These are phyloP conservation scores for Drosophila arawakana DNA, from an alignment of 1,140 invertebrate species.

Conservation along the genomic window DNA sequence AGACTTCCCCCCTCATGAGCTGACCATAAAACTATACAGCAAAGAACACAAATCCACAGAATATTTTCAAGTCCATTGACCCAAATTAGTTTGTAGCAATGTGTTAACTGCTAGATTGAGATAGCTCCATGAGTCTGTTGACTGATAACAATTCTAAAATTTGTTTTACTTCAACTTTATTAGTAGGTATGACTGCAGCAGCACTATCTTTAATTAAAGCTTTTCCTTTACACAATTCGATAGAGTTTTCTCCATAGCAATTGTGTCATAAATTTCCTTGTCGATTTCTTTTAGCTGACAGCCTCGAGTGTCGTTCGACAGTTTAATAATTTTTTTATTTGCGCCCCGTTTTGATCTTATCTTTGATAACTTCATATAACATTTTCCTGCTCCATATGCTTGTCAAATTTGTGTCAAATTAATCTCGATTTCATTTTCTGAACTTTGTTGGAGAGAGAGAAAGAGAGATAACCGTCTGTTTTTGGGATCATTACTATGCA, in stretches of 20 bases:
- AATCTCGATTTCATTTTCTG: constrained; percentile 35
- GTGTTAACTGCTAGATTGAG: constrained; percentile 51
- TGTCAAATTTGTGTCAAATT: constrained; percentile 71
- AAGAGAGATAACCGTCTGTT: constrained; percentile 7
- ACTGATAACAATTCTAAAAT: constrained; percentile 56
- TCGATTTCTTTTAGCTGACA: constrained; percentile 42
- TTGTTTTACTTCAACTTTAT: constrained; percentile 12
- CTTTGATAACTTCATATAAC: constrained; percentile 13
- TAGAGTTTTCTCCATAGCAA: constrained; percentile 13
- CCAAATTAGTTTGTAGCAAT: constrained; percentile 61
- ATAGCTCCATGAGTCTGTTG: constrained; percentile 49
- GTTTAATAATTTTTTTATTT: constrained; percentile 62
- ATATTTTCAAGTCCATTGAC: constrained; percentile 69
- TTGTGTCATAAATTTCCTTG: constrained; percentile 46
- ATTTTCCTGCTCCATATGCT: constrained; percentile 45
- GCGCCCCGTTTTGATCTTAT: constrained; percentile 51
- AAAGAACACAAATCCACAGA: constrained; percentile 27
- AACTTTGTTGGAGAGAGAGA: not conserved
- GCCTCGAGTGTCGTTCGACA: constrained; percentile 59
- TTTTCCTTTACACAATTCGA: constrained; percentile 9
- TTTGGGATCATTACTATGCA: constrained; percentile 21
- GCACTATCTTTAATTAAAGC: constrained; percentile 47
- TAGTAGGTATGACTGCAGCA: not conserved
- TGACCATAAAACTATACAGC: constrained; percentile 24
- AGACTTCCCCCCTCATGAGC: constrained; percentile 27